Conservation (phyloP, 2,888 invertebrate genomes). For the Pachycephus smyrnensis region DNA sequence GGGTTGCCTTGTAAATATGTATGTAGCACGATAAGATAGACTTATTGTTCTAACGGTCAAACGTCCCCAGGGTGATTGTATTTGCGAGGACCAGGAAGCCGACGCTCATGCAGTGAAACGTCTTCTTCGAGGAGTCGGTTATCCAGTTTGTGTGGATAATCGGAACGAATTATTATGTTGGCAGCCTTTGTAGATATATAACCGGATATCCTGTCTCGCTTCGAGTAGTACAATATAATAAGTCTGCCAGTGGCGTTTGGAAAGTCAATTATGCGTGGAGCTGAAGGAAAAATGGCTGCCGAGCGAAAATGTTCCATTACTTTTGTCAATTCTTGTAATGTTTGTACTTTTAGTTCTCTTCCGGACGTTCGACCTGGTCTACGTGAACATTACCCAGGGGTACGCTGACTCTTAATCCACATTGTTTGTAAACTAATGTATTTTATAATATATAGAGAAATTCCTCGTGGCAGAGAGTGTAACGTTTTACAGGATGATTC, state of each 20-base stretch:
- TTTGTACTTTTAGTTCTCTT: neutral
- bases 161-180: too few relatives aligned
- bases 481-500: constrained; percentile 11
- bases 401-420: constrained; percentile 58
- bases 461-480: constrained; percentile 33
- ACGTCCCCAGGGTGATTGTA: constrained; percentile 15
- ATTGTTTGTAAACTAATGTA: constrained; percentile 64
- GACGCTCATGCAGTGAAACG: too few relatives aligned
- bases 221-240: neutral
- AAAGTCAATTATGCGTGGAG: neutral
- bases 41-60: constrained; percentile 63
- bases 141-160: too few relatives aligned
- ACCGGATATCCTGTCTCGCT: too few relatives aligned
- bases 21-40: constrained; percentile 65
- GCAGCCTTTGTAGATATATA: too few relatives aligned
- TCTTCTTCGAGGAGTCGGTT: too few relatives aligned
- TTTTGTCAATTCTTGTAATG: neutral
- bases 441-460: constrained; percentile 57
- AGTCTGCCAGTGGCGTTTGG: neutral
- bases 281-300: too few relatives aligned
- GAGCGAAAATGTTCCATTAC: neutral
- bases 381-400: constrained; percentile 19
- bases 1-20: constrained; percentile 61
- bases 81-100: too few relatives aligned
- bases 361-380: neutral